Base-by-base conservation (phyloP, 1,140 invertebrate genomes). In the Popillia japonica region DNA sequence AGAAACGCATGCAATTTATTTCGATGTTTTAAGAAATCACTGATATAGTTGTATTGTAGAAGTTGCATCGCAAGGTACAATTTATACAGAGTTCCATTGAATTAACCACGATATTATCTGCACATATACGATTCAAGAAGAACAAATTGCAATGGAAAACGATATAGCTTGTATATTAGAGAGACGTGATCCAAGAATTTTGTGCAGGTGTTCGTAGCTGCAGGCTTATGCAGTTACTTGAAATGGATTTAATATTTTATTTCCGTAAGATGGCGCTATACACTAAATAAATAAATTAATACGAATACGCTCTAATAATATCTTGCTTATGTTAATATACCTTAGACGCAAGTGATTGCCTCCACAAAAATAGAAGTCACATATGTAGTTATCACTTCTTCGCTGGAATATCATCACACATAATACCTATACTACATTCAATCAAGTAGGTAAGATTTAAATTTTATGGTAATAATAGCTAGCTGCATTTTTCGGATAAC, bases 71-170 rank as follows among this genome's bases (percentile, higher is more conserved):
- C 22, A 34, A 68, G 22, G 10, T 10, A 68, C 61, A 27, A 48
- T 17, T 48, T 48, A 48, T 48, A 48, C 44, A 48, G 10, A 27
- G 11, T 34, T 27, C 61, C 27, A 68, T 68, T 68, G 61, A 68
- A 68, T 68, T 34, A 68, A 27, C 20, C 7, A 17, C 48, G 61
- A 68, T 68, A 27, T 9, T 27, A 68, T 68, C 61, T 68, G 61
- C 23, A 68, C 17, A n/a, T 68, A 68, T 68, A 14, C 61, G 61
- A 34, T 34, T 34, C 27, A 2, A 11, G 0, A 27, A 68, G 61
- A 68, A 68, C 61, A 68, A 68, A 68, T 68, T 68, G 61, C 61
- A 68, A 68, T 68, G 11, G 61, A 23, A 27, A 68, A 27, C 61
- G 27, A 22, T 68, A 68, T 22, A 68, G 22, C n/a, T 55, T 6